A percentile compares a stretch with the other conserved stretches of the same genome.
Evolutionary conservation across 2,113 vertebrate species (phyloP).

Genomic region (Archilochus colubris): DNA sequence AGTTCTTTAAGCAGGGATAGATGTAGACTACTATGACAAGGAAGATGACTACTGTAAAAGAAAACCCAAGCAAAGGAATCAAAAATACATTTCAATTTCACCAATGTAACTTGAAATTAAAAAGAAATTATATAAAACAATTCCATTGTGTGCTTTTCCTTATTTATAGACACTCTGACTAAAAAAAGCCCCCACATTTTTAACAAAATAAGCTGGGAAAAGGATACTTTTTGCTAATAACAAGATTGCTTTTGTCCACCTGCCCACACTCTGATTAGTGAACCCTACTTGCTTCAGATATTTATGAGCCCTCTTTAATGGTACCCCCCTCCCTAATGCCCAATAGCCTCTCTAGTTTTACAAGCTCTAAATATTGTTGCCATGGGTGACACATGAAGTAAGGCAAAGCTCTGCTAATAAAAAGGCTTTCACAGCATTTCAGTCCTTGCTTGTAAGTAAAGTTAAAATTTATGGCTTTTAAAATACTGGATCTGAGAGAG

Average conservation of each 20-base stretch:
- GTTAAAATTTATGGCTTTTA: constrained; percentile 84
- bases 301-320: constrained; percentile 52
- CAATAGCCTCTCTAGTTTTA: constrained; percentile 72
- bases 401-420: constrained; percentile 77
- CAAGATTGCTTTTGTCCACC: not conserved
- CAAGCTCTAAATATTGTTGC: constrained; percentile 79
- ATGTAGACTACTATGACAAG: not conserved
- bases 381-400: constrained; percentile 72
- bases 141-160: not conserved
- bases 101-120: constrained; percentile 1
- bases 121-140: not conserved
- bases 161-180: not conserved
- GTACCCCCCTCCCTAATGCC: constrained; percentile 9
- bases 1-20: not conserved
- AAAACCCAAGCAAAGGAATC: not conserved
- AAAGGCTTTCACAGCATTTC: constrained; percentile 81
- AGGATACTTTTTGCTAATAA: not conserved
- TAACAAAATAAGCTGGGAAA: not conserved
- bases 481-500: constrained; percentile 82
- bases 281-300: constrained; percentile 31
- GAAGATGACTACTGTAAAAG: not conserved
- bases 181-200: not conserved
- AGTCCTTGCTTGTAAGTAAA: constrained; percentile 77
- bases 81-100: constrained; percentile 24
- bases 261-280: constrained; percentile 21